Percentiles rank a stretch among this genome's conserved stretches.
Evolutionary conservation across 2,888 invertebrate genomes (phyloP).

Genomic region (Ypsolopha sequella): DNA sequence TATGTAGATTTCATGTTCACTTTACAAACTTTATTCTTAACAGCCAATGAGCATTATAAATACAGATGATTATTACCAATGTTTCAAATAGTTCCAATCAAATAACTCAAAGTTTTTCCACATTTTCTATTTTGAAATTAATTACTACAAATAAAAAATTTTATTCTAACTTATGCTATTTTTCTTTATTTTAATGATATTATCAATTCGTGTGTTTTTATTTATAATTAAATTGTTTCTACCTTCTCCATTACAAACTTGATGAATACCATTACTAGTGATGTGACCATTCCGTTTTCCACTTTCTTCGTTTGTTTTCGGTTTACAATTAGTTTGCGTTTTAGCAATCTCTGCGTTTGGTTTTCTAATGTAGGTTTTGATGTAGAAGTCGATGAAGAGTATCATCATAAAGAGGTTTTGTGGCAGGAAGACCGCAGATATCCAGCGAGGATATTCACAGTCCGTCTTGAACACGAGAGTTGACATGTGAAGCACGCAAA

Average conservation of each 20-base stretch:
- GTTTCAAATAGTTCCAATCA: too few relatives aligned
- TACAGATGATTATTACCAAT: too few relatives aligned
- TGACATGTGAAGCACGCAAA: constrained; percentile 67
- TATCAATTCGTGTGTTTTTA: neutral
- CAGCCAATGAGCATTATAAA: too few relatives aligned
- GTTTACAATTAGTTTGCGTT: neutral
- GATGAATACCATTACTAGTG: too few relatives aligned
- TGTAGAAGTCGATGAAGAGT: constrained; percentile 77
- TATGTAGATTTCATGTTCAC: too few relatives aligned
- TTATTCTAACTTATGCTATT: neutral
- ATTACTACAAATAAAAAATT: neutral
- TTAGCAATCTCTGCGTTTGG: constrained; percentile 14
- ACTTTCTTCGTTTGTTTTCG: neutral
- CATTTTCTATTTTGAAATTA: neutral
- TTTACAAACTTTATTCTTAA: too few relatives aligned
- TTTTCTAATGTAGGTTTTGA: constrained; percentile 68
- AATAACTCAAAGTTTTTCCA: too few relatives aligned
- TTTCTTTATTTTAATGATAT: neutral
- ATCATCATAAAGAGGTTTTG: constrained; percentile 77
- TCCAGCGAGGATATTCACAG: constrained; percentile 72
- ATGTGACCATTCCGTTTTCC: neutral
- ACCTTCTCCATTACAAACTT: too few relatives aligned
- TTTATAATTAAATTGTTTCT: neutral
- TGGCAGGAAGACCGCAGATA: constrained; percentile 65
- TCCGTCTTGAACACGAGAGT: constrained; percentile 52